Conservation (phyloP, 2,888 invertebrate genomes). For the Trissonchulus latispiculum region DNA sequence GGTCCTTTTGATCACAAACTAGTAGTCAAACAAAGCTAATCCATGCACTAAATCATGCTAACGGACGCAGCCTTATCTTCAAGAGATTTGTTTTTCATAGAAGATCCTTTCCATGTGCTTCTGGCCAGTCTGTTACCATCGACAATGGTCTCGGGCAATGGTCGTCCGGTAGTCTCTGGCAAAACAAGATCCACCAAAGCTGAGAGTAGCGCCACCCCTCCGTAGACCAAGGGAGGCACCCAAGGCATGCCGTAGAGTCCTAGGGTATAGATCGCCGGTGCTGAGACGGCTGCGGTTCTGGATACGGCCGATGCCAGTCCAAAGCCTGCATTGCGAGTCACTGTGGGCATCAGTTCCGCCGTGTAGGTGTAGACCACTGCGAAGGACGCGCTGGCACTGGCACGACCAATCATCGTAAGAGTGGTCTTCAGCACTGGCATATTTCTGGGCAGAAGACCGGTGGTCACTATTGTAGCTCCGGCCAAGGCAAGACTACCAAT, state of each 20-base stretch:
- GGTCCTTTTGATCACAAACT: no score
- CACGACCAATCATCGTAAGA: constrained; percentile 16
- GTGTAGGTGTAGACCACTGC: constrained; percentile 25
- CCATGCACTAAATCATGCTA: no score
- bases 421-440: not conserved
- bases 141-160: constrained; percentile 8
- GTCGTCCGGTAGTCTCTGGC: not conserved
- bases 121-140: constrained; percentile 6
- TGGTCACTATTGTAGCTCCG: constrained; percentile 12
- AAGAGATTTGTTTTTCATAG: no score
- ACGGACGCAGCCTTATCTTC: no score
- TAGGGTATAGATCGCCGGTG: constrained; percentile 23
- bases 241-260: constrained; percentile 5
- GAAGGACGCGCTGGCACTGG: constrained; percentile 19
- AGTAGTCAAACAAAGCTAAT: no score
- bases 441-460: not conserved
- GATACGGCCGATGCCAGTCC: constrained; percentile 19
- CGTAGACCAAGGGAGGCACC: constrained; percentile 6
- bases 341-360: constrained; percentile 24
- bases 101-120: no score
- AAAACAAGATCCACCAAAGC: not conserved
- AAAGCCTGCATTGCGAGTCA: constrained; percentile 22
- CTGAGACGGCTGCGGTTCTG: constrained; percentile 18
- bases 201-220: not conserved
- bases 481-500: constrained; percentile 5